phyloP scores from a whole-genome alignment of 2,888 invertebrate species.

The Parascotia fuliginaria region DNA sequence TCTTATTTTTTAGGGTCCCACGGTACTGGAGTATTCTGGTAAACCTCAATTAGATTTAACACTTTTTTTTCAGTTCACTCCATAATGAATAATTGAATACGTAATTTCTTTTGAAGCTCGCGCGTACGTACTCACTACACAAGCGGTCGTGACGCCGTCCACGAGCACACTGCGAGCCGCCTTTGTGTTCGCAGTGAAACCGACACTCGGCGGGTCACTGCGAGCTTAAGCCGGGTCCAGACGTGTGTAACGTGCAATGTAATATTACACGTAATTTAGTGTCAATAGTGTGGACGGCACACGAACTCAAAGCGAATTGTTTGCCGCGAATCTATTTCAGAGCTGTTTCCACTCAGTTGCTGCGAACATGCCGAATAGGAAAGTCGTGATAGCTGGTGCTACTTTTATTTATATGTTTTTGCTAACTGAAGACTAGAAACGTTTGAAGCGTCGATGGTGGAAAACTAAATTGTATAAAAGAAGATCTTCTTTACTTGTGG shows the following conservation, averaged over 20 bases:
- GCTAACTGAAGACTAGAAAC: constrained; percentile 18
- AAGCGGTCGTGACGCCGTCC: too few species aligned
- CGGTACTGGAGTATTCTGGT: constrained; percentile 15
- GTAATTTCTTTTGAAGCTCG: too few species aligned
- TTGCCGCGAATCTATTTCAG: constrained; percentile 11
- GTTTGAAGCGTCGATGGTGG: constrained; percentile 15
- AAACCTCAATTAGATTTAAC: too few species aligned
- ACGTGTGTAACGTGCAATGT: constrained; percentile 22
- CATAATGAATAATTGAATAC: too few species aligned
- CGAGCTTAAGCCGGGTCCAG: constrained; percentile 16
- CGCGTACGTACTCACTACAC: too few species aligned
- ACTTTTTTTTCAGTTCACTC: too few species aligned
- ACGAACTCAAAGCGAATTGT: constrained; percentile 21
- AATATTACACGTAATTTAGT: constrained; percentile 19
- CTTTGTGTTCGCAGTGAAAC: too few species aligned
- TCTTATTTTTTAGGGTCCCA: constrained; percentile 12
- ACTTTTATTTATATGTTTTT: constrained; percentile 15
- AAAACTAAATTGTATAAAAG: constrained; percentile 18
- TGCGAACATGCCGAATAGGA: constrained; percentile 21
- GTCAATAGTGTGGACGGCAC: constrained; percentile 21
- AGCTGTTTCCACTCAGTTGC: constrained; percentile 19
- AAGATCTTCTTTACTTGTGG: too few species aligned
- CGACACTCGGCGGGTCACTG: too few species aligned
- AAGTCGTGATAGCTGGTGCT: constrained; percentile 20
- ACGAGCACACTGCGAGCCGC: too few species aligned